Conservation (phyloP, 2,888 invertebrate species). For the Mycogona germanica region DNA sequence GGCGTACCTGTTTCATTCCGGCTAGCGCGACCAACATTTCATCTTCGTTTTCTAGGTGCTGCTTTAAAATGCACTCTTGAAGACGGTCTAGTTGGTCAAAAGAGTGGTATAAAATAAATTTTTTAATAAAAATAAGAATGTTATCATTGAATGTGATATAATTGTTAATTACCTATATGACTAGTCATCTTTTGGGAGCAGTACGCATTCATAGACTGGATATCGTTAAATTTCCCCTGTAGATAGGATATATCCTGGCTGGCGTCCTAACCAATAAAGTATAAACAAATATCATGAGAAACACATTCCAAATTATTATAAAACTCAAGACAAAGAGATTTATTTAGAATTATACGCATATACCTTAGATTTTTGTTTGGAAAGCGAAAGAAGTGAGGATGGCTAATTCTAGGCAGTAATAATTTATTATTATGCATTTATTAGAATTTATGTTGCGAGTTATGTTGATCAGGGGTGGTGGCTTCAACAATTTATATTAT, state of each 20-base stretch:
- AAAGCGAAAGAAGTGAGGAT: too few relatives aligned
- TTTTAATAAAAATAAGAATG: background rate
- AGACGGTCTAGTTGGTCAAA: constrained; percentile 27
- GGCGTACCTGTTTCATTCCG: constrained; percentile 35
- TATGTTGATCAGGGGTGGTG: too few relatives aligned
- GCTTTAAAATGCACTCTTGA: constrained; percentile 31
- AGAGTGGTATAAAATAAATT: background rate
- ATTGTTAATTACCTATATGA: constrained; percentile 16
- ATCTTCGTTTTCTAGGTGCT: constrained; percentile 31
- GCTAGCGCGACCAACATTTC: constrained; percentile 34
- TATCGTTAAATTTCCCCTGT: constrained; percentile 14
- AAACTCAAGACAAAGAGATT: too few relatives aligned
- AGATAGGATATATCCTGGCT: background rate
- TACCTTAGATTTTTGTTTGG: too few relatives aligned
- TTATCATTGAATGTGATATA: background rate
- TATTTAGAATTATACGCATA: too few relatives aligned
- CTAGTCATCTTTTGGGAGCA: constrained; percentile 20
- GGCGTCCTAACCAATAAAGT: background rate
- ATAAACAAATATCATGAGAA: background rate
- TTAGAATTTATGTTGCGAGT: too few relatives aligned
- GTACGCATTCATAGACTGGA: constrained; percentile 16
- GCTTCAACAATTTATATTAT: too few relatives aligned
- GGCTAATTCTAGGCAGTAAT: too few relatives aligned
- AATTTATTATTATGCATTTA: too few relatives aligned
- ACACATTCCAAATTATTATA: background rate